Evolutionary conservation across 2,113 vertebrate genomes (phyloP).

Genomic region (Corythaixoides concolor): DNA sequence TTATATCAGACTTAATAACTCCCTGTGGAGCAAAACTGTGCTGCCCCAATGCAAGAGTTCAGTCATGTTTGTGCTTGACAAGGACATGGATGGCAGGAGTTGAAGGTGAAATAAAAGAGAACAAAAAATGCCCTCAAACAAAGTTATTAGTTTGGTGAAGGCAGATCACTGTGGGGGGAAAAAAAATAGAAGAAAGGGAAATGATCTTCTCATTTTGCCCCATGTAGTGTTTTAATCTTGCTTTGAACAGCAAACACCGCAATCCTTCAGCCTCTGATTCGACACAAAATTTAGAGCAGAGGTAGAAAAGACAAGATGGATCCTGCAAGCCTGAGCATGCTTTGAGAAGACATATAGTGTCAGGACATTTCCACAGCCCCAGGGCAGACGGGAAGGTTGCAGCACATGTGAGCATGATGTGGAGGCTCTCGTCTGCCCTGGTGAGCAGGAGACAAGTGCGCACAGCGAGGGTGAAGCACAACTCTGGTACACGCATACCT

Average conservation of each 20-base stretch:
- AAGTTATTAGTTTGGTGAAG: not conserved
- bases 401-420: not conserved
- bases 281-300: not conserved
- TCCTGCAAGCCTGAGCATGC: not conserved
- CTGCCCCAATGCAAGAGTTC: not conserved
- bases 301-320: not conserved
- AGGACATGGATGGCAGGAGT: not conserved
- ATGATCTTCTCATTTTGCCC: not conserved
- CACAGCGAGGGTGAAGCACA: not conserved
- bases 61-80: not conserved
- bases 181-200: not conserved
- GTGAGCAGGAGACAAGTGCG: not conserved
- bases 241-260: not conserved
- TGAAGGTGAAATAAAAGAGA: not conserved
- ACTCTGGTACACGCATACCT: not conserved
- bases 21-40: not conserved
- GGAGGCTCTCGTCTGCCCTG: not conserved
- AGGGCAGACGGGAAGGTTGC: not conserved
- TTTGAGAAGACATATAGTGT: not conserved
- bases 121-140: not conserved
- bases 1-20: not conserved
- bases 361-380: constrained; percentile 5
- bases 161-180: not conserved
- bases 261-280: not conserved
- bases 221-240: not conserved